phyloP scores from a whole-genome alignment of 2,113 vertebrate species.

The Syrmaticus mikado region DNA sequence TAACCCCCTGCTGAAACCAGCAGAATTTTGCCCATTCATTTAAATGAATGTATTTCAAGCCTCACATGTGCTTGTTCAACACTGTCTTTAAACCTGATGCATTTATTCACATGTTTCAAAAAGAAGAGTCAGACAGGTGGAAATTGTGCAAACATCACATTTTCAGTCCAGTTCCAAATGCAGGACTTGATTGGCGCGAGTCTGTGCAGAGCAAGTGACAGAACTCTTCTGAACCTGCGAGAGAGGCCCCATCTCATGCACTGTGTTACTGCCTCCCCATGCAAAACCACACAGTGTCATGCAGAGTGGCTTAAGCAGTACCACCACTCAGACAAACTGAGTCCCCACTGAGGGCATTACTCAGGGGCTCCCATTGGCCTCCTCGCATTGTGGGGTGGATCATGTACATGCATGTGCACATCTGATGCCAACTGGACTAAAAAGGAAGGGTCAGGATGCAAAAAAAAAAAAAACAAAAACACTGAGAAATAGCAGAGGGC shows the following conservation, averaged over 20 bases:
- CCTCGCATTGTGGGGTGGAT: not conserved
- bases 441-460: not conserved
- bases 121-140: slow-evolving; percentile 32
- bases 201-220: not conserved
- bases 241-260: too few species aligned
- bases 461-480: not conserved
- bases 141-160: not conserved
- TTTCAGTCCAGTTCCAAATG: slow-evolving; percentile 4
- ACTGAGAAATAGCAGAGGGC: not conserved
- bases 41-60: not conserved
- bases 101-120: slow-evolving; percentile 43
- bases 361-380: not conserved
- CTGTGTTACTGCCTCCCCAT: accelerated
- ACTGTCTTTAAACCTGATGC: slow-evolving; percentile 50
- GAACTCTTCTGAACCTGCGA: not conserved
- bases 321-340: not conserved
- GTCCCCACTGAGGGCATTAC: accelerated
- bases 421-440: not conserved
- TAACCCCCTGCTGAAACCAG: not conserved
- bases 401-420: accelerated
- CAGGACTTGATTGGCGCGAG: not conserved
- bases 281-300: not conserved
- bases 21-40: not conserved
- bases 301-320: accelerated
- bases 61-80: not conserved